Conservation (phyloP, 2,113 vertebrate genomes). For the Meles meles region DNA sequence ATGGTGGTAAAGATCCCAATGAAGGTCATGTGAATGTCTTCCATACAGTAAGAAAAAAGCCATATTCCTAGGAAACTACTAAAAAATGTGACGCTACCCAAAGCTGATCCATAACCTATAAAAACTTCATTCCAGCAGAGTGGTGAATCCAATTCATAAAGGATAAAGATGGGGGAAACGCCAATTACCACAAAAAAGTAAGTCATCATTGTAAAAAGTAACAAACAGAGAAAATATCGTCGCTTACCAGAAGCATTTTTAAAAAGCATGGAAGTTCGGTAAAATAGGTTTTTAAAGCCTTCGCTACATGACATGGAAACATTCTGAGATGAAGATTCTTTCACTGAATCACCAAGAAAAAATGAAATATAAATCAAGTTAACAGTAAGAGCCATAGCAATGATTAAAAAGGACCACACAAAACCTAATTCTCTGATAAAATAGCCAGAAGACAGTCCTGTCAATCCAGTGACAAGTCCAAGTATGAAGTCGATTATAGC, state of each 20-base stretch:
- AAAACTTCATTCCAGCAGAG: conserved; percentile 96
- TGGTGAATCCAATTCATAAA: conserved; percentile 92
- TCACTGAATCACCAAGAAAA: conserved; percentile 87
- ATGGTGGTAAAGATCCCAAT: conserved; percentile 89
- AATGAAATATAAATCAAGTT: conserved; percentile 89
- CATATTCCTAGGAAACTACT: conserved; percentile 91
- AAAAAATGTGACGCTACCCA: conserved; percentile 86
- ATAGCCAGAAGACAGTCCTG: conserved; percentile 91
- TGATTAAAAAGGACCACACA: conserved; percentile 88
- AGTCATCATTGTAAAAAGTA: conserved; percentile 86
- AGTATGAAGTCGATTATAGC: conserved; percentile 92
- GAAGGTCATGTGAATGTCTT: conserved; percentile 86
- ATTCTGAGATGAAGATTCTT: conserved; percentile 60
- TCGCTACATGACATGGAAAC: conserved; percentile 70
- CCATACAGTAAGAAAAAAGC: conserved; percentile 86
- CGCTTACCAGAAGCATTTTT: conserved; percentile 77
- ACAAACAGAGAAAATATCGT: conserved; percentile 80
- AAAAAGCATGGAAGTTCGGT: conserved; percentile 87
- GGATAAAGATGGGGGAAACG: conserved; percentile 82
- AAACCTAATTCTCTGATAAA: conserved; percentile 89
- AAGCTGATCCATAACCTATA: conserved; percentile 92
- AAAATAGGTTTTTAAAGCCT: conserved; percentile 79
- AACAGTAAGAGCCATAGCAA: conserved; percentile 78
- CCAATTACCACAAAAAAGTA: conserved; percentile 86
- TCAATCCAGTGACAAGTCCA: conserved; percentile 89